Base-by-base conservation (phyloP, 2,797 vertebrate species). In the Meriones psammophilus region DNA sequence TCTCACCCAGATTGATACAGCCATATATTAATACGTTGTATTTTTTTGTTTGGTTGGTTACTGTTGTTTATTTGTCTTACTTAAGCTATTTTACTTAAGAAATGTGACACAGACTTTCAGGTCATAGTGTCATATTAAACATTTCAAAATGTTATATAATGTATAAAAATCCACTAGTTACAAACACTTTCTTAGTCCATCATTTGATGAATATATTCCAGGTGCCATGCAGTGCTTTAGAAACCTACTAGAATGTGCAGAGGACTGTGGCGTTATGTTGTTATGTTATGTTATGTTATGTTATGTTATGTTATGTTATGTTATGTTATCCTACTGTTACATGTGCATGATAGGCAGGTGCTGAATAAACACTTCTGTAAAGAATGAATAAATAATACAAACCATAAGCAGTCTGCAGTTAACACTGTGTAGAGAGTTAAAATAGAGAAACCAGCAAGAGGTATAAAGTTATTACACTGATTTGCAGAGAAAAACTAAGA, bases 361-460 rank as follows among this genome's bases (percentile, higher is more conserved):
- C 13, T 86, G 71, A 74, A 88, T 73, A 80, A 87, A 84, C 26
- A 36, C 4, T 50, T 83, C 46, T 24, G 4, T 78, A 86, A 86
- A 89, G 28, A 81, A 20, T 30, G 60, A 58, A 71, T 71, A 46
- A 56, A 86, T 89, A 90, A 22, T 13, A 39, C 39, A 76, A 79
- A 26, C 1, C 88, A n/a, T 58, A 85, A 84, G 50, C 50, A 89
- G 4, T 12, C 3, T 39, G 12, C n/a, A 12, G 60, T 86, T 64
- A 86, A 81, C 60, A 39, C 0, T 6, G 28, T 71, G 3, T 4
- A 79, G 46, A 30, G 13, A 87, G 78, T 39, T 86, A 60, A 92
- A 94, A 78, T 81, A 91, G 89, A 33, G 18, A 66, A 33, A 28
- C 0, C 22, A 50, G 80, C 36, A 92, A 81, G 13, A 93, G 22